Base-by-base conservation (phyloP, 2,797 vertebrate genomes). In the Pristis pectinata region DNA sequence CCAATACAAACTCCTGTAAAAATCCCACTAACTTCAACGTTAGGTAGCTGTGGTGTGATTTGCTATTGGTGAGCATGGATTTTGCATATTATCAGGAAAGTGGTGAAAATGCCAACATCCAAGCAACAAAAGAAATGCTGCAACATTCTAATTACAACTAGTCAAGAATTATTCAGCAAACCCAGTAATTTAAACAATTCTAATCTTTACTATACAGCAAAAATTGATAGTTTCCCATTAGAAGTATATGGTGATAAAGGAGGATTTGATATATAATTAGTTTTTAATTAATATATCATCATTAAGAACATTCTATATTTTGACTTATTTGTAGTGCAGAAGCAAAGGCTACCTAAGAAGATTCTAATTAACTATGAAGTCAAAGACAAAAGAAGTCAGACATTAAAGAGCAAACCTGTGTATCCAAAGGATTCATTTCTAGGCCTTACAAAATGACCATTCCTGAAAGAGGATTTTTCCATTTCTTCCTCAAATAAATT, bases 401-500 rank as follows among this genome's bases (percentile, higher is more conserved):
- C 17, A 64, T 64, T 49, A 34, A 56, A 34, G 34, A 30, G 44
- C 61, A 96, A 95, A 97, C 97, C 96, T 49, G 95, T 19, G 94
- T 95, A 96, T 89, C 96, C 96, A 24, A 95, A 96, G 7, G 97
- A 96, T 37, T 95, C 95, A 19, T 76, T 49, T 89, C 96, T 96
- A 49, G 94, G 96, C n/a, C 96, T 95, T 67, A 19, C 61, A 74
- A 94, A 94, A 30, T 94, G 92, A 0, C 59, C 87, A 91, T 91
- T 91, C 34, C 92, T 76, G 92, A 94, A 76, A 72, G 92, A 34
- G 34, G 92, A 53, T 56, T 95, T 95, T 95, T 97, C 97, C 0
- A 96, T 96, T 95, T 95, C 95, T 95, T 97, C 97, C 95, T 96
- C 94, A 0, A 96, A 96, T 79, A 95, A 89, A 44, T 96, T 89